Conservation (phyloP, 2,113 vertebrate genomes). For the Alaudala cheleensis region DNA sequence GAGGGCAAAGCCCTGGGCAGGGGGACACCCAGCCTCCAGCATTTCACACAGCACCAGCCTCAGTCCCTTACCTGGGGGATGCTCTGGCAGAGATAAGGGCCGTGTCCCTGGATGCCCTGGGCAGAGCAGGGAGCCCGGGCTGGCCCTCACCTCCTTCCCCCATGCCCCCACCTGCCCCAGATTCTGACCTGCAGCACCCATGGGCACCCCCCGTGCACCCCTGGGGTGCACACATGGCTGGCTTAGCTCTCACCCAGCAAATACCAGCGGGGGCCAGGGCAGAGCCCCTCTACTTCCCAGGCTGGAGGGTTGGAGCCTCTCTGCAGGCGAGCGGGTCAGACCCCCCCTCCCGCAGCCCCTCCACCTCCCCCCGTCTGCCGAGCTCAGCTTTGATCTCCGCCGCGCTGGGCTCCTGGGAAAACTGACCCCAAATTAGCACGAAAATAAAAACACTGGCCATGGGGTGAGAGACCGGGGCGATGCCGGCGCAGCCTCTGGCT, state of each 20-base stretch:
- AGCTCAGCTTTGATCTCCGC: background rate
- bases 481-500: background rate
- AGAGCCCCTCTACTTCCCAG: background rate
- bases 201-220: rapidly evolving
- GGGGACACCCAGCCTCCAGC: background rate
- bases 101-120: background rate
- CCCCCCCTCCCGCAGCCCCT: background rate
- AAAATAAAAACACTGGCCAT: background rate
- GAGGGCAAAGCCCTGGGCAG: background rate
- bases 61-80: rapidly evolving
- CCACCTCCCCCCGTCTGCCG: background rate
- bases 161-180: background rate
- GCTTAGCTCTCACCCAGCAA: background rate
- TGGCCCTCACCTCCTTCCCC: background rate
- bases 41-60: background rate
- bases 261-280: background rate
- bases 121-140: background rate
- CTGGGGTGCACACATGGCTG: background rate
- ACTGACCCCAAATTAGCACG: background rate
- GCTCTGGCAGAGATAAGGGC: background rate
- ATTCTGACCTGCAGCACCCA: background rate
- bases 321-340: rapidly evolving
- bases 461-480: background rate
- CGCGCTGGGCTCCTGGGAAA: background rate
- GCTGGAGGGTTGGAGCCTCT: background rate